Percentiles rank a stretch among this genome's conserved stretches.
Evolutionary conservation across 2,888 invertebrate genomes (phyloP).

Genomic region (Suillia variegata): DNA sequence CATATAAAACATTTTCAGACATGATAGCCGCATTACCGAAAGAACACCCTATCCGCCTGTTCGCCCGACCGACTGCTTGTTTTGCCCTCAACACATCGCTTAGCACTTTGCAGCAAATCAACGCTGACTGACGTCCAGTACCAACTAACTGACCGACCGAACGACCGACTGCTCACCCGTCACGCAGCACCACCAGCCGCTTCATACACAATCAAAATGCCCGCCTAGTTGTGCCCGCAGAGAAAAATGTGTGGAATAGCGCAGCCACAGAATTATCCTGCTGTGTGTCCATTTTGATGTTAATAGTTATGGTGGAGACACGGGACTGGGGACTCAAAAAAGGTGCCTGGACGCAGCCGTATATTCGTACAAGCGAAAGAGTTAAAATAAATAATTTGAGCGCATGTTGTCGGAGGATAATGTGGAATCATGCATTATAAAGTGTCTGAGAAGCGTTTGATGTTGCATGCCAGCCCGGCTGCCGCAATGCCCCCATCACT

Average conservation of each 20-base stretch:
- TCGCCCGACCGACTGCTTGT: background rate
- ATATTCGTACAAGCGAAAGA: constrained; percentile 34
- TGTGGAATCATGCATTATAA: constrained; percentile 35
- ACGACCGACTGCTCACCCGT: too few relatives aligned
- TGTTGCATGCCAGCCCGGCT: constrained; percentile 26
- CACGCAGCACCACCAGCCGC: too few relatives aligned
- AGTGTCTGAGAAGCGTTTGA: constrained; percentile 51
- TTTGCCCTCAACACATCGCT: background rate
- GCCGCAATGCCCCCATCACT: too few relatives aligned
- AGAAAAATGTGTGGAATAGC: background rate
- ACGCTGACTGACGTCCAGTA: background rate
- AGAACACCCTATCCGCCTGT: background rate
- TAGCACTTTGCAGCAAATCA: background rate
- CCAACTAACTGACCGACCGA: too few relatives aligned
- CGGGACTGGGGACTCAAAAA: constrained; percentile 1
- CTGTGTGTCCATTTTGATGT: constrained; percentile 6
- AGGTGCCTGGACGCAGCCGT: background rate
- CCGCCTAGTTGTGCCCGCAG: too few relatives aligned
- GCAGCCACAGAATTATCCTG: background rate
- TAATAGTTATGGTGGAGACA: background rate
- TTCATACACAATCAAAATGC: too few relatives aligned
- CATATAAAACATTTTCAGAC: constrained; percentile 13
- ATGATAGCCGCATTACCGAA: constrained; percentile 8
- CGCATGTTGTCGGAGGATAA: constrained; percentile 1
- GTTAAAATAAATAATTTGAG: constrained; percentile 45